Percentiles rank a stretch among this genome's conserved stretches.
These are phyloP conservation scores for Chionomys nivalis DNA, from an alignment of 2,113 vertebrate genomes.

Conservation along the genomic window DNA sequence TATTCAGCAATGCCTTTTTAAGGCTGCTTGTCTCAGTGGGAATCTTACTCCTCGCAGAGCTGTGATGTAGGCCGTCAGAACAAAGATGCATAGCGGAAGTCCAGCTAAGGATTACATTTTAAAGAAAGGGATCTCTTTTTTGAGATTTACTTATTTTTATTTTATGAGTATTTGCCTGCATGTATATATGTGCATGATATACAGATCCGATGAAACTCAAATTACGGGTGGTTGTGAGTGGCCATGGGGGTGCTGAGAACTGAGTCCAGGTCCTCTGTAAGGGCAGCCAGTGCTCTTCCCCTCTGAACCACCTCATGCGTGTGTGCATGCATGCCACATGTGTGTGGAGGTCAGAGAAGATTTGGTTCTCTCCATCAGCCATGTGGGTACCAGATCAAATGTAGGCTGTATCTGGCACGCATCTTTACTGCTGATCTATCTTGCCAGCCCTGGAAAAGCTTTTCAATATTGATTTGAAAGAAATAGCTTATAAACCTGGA, in stretches of 20 bases:
- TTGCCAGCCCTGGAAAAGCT: background rate
- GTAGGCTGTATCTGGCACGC: background rate
- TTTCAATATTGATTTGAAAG: background rate
- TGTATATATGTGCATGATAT: background rate
- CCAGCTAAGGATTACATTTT: background rate
- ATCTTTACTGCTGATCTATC: background rate
- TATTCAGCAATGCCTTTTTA: background rate
- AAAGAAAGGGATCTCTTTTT: background rate
- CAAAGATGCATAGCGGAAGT: background rate
- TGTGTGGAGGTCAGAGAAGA: background rate
- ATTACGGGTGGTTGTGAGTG: background rate
- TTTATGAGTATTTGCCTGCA: background rate
- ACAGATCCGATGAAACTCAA: background rate
- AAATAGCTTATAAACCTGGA: background rate
- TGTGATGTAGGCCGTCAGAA: background rate
- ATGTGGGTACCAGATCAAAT: background rate
- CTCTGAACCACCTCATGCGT: background rate
- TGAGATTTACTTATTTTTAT: background rate
- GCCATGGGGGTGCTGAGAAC: background rate
- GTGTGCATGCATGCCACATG: no score
- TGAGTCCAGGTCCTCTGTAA: background rate
- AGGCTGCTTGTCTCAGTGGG: background rate
- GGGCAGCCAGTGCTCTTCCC: background rate
- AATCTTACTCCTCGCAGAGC: background rate
- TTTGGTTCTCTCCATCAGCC: background rate